Conservation (phyloP, 2,797 vertebrate genomes). For the Meriones psammophilus region DNA sequence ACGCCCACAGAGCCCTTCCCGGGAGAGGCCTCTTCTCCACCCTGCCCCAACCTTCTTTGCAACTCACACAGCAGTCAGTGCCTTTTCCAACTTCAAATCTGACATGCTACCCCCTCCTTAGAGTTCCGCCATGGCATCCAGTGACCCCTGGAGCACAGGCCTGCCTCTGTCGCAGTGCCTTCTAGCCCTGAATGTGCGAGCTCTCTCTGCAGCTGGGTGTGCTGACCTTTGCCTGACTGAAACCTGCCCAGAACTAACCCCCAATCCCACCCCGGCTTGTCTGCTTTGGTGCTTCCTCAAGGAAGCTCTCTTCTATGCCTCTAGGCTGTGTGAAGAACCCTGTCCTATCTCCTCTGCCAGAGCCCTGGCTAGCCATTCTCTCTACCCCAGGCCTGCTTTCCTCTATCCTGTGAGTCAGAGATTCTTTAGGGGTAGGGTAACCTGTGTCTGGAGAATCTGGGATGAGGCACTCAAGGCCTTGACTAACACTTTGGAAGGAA, state of each 20-base stretch:
- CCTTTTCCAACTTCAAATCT: background rate
- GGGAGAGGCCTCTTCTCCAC: background rate
- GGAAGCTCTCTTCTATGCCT: background rate
- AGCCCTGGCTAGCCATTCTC: background rate
- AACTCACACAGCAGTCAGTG: background rate
- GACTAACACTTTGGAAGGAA: background rate
- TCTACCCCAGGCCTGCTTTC: background rate
- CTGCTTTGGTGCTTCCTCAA: slow-evolving; percentile 53
- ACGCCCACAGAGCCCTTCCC: background rate
- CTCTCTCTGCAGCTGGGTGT: background rate
- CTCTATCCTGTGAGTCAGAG: background rate
- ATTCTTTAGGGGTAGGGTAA: background rate
- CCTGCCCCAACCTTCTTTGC: background rate
- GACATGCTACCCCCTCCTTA: background rate
- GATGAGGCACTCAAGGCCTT: background rate
- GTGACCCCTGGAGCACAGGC: background rate
- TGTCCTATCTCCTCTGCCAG: background rate
- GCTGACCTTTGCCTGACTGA: background rate
- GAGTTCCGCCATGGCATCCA: background rate
- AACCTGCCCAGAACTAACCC: background rate
- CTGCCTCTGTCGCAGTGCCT: background rate
- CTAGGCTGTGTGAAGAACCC: background rate
- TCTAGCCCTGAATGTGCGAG: background rate
- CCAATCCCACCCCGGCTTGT: background rate
- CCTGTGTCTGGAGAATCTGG: background rate